These are phyloP conservation scores for Upupa epops DNA, from an alignment of 2,113 vertebrate genomes.

Conservation along the genomic window DNA sequence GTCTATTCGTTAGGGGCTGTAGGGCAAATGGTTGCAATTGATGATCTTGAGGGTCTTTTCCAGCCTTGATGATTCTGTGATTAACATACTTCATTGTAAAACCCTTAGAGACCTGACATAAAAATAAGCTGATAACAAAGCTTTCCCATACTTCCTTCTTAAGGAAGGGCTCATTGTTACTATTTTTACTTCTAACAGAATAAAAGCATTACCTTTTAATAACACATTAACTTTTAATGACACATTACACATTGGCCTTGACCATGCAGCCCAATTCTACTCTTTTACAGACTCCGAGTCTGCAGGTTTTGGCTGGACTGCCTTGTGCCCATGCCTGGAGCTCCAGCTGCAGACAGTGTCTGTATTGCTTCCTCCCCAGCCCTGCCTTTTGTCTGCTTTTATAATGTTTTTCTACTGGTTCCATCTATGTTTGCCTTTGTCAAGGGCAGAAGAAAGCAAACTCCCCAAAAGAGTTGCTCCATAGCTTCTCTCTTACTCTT, in stretches of 20 bases:
- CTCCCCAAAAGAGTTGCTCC: neutral
- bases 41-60: too few species aligned
- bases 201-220: conserved; percentile 50
- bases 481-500: neutral
- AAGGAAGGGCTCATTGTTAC: conserved; percentile 2
- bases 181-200: conserved; percentile 38
- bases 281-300: conserved; percentile 32
- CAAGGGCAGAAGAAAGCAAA: neutral
- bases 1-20: too few species aligned
- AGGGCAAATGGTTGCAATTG: too few species aligned
- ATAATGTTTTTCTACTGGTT: neutral
- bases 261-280: neutral
- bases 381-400: neutral
- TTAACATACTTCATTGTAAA: conserved; percentile 36
- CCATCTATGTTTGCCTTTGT: neutral
- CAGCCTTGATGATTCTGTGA: neutral
- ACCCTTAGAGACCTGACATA: conserved; percentile 28
- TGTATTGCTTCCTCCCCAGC: neutral
- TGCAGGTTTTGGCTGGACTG: neutral
- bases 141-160: conserved; percentile 45
- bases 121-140: conserved; percentile 25
- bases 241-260: neutral
- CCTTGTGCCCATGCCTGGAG: neutral
- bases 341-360: neutral
- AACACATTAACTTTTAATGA: conserved; percentile 52